Evolutionary conservation across 2,888 invertebrate genomes (phyloP).

Genomic region (Falcaria lacertinaria): DNA sequence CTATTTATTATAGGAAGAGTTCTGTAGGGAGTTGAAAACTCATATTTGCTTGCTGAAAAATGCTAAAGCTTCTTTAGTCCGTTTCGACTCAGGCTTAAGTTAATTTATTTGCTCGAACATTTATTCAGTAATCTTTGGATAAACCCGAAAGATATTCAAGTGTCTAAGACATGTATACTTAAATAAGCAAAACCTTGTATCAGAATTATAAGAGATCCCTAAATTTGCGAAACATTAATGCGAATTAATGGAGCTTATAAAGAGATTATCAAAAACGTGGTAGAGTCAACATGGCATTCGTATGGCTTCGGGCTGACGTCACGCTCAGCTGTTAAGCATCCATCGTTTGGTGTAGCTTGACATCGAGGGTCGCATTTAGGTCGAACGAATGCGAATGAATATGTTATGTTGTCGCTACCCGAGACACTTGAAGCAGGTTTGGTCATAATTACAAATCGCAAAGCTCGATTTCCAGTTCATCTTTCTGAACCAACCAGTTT

Average conservation of each 20-base stretch:
- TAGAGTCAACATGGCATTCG: not conserved
- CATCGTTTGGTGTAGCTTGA: conserved; percentile 2
- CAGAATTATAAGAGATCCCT: too few relatives aligned
- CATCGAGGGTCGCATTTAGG: conserved; percentile 17
- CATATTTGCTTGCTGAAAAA: too few relatives aligned
- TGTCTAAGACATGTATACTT: too few relatives aligned
- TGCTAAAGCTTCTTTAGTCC: too few relatives aligned
- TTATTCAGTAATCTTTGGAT: too few relatives aligned
- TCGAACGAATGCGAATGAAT: conserved; percentile 9
- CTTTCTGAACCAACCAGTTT: not conserved
- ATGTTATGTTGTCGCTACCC: conserved; percentile 19
- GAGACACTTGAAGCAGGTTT: not conserved
- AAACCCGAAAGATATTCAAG: too few relatives aligned
- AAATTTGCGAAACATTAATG: not conserved
- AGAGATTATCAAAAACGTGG: not conserved
- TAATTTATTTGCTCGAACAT: too few relatives aligned
- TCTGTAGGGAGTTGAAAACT: too few relatives aligned
- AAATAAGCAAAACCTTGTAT: too few relatives aligned
- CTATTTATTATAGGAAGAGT: too few relatives aligned
- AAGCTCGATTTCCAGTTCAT: not conserved
- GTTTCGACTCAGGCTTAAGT: too few relatives aligned
- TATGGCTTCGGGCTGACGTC: conserved; percentile 14
- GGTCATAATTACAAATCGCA: too few relatives aligned
- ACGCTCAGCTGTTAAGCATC: conserved; percentile 18
- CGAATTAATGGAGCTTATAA: not conserved